Base-by-base conservation (phyloP, 2,113 vertebrate species). In the Thamnaconus septentrionalis region DNA sequence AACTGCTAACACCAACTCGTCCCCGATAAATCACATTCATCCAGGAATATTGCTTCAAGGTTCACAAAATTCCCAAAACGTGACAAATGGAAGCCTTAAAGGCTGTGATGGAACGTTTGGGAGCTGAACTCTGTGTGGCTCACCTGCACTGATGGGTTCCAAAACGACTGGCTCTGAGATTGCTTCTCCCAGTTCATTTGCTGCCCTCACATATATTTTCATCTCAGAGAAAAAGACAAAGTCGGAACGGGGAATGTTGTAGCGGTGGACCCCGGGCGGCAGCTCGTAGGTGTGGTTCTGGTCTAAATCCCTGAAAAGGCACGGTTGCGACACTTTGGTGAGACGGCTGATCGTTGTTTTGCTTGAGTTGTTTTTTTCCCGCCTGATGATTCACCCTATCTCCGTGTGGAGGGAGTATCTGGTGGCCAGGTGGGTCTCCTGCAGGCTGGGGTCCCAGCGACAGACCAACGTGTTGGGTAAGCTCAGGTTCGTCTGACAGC, bases 101-200 rank as follows among this genome's bases (percentile, higher is more conserved):
- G 48, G 8, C 48, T 50, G 48, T 4, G 48, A 31, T 31, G 18
- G 18, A 31, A 31, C 18, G 18, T 31, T 31, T 50, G 4, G n/a
- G 48, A n/a, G 8, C 48, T 50, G 48, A 1, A n/a, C 41, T 45
- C 43, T 45, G 1, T 6, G 7, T 57, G 69, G 46, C 12, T 10
- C 47, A 85, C 96, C 94, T 3, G 93, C 84, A 0, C 92, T 85
- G 75, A 93, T 68, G 7, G 96, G 96, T 18, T 91, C 90, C 4
- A 96, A 49, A 67, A 45, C 44, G 42, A 96, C 75, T 0, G 43
- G 76, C 8, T 61, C 55, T 0, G 96, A 96, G 39, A 76, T 61
- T 0, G 80, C 72, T 0, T 80, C 87, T 54, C 96, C 96, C 12
- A 98, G 84, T 0, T 77, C 81, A 5, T 99, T 99, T 74, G 76